Base-by-base conservation (phyloP, 2,888 invertebrate genomes). In the Macrosoma leucophasiata region DNA sequence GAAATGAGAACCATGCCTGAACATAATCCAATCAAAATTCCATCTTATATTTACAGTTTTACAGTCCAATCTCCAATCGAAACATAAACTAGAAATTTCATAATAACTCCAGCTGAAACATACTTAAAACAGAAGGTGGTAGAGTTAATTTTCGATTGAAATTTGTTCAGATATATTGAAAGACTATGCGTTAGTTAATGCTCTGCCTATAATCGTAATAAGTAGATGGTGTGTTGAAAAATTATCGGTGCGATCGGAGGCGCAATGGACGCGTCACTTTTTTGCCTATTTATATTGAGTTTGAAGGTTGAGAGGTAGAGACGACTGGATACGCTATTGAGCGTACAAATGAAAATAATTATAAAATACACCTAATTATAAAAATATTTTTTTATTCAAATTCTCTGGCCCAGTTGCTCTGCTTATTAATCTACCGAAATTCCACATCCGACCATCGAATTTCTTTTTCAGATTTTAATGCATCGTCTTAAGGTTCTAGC, bases 181-280 rank as follows among this genome's bases (percentile, higher is more conserved):
- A 64, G 54, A 64, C 69, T 60, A 43, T 56, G 63, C 69, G 73
- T 75, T 75, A 68, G 77, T 77, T 81, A 77, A 78, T 79, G 75
- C 67, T 73, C 68, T 72, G 75, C 67, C 77, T 81, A 78, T 75
- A 81, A 79, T 79, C 72, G 78, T 79, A 82, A 81, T 84, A 82
- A 82, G 84, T 79, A 78, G 81, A 82, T 71, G 79, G 78, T 78
- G 79, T 79, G 84, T 82, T 82, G 82, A 84, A 82, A 81, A 84
- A 84, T 82, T 82, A 81, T 82, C 81, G 76, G 76, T 66, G 63
- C 75, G 68, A 81, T 81, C 81, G 76, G 75, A 78, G 82, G 79
- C 77, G 74, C 79, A 77, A 71, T 78, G 75, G 72, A 72, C 70
- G 75, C 73, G 67, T 69, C 67, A 71, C 73, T 82, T 81, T 78